These are phyloP conservation scores for Torymus tubicola DNA, from an alignment of 2,888 invertebrate species.

Conservation along the genomic window DNA sequence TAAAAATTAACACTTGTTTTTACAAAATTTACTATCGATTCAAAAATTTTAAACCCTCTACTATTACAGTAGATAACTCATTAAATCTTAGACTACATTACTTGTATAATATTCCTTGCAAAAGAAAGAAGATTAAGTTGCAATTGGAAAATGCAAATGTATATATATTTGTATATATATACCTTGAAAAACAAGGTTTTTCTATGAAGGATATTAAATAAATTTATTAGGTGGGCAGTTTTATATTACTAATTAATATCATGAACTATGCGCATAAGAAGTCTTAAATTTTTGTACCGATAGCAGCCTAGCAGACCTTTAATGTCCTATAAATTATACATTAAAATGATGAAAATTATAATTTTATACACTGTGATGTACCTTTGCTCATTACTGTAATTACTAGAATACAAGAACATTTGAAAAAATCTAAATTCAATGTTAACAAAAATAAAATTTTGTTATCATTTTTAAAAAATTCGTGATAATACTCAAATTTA, in stretches of 20 bases:
- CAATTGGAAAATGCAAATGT: constrained; percentile 48
- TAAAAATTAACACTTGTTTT: constrained; percentile 46
- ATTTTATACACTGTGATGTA: constrained; percentile 23
- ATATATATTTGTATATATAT: too few species aligned
- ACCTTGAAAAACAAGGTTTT: constrained; percentile 18
- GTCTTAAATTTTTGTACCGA: constrained; percentile 51
- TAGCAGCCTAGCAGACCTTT: constrained; percentile 46
- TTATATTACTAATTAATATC: constrained; percentile 52
- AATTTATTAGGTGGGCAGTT: constrained; percentile 56
- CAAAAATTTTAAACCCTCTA: constrained; percentile 50
- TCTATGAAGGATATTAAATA: constrained; percentile 41
- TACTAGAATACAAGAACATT: constrained; percentile 1
- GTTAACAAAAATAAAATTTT: constrained; percentile 42
- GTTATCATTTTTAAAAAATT: constrained; percentile 14
- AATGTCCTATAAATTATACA: constrained; percentile 34
- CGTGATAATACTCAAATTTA: constrained; percentile 16
- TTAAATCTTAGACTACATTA: constrained; percentile 45
- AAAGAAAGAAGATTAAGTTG: constrained; percentile 43
- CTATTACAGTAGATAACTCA: constrained; percentile 46
- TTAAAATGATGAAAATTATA: constrained; percentile 31
- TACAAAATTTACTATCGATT: constrained; percentile 48
- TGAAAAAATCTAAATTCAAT: constrained; percentile 24
- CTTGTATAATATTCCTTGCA: constrained; percentile 40
- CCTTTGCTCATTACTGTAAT: constrained; percentile 12
- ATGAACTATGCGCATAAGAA: constrained; percentile 40